Base-by-base conservation (phyloP, 2,888 invertebrate genomes). In the Synanthedon formicaeformis region DNA sequence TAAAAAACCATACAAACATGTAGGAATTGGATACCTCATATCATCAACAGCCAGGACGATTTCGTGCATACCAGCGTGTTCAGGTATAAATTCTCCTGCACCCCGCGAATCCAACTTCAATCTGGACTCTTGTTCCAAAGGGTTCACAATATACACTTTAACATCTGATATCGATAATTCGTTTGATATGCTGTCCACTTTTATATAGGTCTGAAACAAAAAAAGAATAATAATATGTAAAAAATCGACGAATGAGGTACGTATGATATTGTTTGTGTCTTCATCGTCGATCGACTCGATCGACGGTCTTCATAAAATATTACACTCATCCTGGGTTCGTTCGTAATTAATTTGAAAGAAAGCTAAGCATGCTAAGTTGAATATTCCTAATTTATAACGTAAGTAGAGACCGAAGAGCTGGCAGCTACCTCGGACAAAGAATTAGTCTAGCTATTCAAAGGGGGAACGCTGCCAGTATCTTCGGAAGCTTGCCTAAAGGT, bases 61-160 rank as follows among this genome's bases (percentile, higher is more conserved):
- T 69, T 96, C 96, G 75, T 98, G 97, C 93, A 96, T 95, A 58
- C 98, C 98, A 62, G 96, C 93, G 78, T 96, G 96, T 58, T 93
- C 93, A 0, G 98, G 96, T 8, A 94, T 89, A 68, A 96, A 98
- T 55, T 92, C 91, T 8, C 96, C 97, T 59, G 93, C 92, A 1
- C 96, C 96, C 41, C 92, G 89, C 6, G 89, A 81, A 62, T 93
- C 92, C 56, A 94, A 76, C 54, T 91, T 91, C 52, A 92, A 80
- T 57, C 78, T 77, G 18, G 89, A 89, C 61, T 90, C 90, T 56
- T 91, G 90, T 54, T 94, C 94, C 57, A 92, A 90, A 11, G 96
- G 95, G 58, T 94, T 94, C 53, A 92, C 90, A 53, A 96, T 91
- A 56, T 93, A 93, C 3, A 93, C 93, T 54, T 91, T 91, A 27